These are phyloP conservation scores for Caenorhabditis doughertyi DNA, from an alignment of 2,888 invertebrate genomes.

Conservation along the genomic window DNA sequence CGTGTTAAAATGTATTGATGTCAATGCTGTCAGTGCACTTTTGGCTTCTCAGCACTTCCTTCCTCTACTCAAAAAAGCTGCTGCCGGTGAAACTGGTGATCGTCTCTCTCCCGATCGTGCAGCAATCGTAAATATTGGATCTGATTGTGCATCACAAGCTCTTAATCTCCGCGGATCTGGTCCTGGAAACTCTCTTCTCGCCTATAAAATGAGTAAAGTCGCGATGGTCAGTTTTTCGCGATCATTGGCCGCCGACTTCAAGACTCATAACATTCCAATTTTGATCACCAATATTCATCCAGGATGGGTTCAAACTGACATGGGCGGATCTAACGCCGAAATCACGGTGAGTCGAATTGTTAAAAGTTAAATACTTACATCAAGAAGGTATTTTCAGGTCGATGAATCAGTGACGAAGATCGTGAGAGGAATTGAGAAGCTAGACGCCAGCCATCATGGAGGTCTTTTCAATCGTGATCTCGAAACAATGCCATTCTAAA, in stretches of 20 bases:
- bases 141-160: conserved; percentile 60
- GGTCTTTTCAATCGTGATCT: conserved; percentile 55
- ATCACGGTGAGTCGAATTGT: conserved; percentile 31
- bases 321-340: conserved; percentile 63
- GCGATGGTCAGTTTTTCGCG: conserved; percentile 60
- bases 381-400: conserved; percentile 57
- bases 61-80: conserved; percentile 59
- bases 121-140: conserved; percentile 69
- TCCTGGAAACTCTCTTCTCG: conserved; percentile 23
- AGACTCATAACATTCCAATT: conserved; percentile 39
- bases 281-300: conserved; percentile 56
- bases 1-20: conserved; percentile 60
- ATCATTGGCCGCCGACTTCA: conserved; percentile 54
- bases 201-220: conserved; percentile 57
- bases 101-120: conserved; percentile 60
- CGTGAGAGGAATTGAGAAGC: conserved; percentile 27
- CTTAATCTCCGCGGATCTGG: conserved; percentile 46
- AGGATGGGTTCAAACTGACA: conserved; percentile 64
- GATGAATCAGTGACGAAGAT: conserved; percentile 53
- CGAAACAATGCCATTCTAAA: conserved; percentile 60
- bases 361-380: background rate
- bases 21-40: conserved; percentile 64
- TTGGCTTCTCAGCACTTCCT: conserved; percentile 54
- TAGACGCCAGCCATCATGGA: conserved; percentile 38
- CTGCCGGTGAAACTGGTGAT: conserved; percentile 33